These are phyloP conservation scores for Oxycera nigricornis DNA, from an alignment of 2,888 invertebrate genomes.

Conservation along the genomic window DNA sequence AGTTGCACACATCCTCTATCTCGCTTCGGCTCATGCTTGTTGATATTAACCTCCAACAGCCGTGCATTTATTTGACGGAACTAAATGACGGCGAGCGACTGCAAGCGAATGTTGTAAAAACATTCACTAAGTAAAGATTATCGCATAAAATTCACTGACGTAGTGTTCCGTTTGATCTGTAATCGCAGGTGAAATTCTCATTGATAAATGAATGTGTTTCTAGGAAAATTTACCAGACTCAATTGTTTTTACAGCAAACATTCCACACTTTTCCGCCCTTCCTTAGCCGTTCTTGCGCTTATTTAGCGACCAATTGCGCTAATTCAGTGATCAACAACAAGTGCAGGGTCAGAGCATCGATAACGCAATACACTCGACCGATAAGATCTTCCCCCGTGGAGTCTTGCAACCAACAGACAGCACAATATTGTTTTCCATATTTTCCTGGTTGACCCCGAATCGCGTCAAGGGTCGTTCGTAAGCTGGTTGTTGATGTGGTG, in stretches of 20 bases:
- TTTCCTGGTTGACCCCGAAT: constrained; percentile 8
- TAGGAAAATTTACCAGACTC: background rate
- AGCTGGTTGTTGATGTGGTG: background rate
- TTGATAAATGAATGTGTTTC: background rate
- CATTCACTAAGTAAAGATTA: too few species aligned
- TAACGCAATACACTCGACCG: background rate
- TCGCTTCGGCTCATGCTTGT: background rate
- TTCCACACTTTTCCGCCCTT: background rate
- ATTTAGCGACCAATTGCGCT: background rate
- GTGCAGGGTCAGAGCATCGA: constrained; percentile 14
- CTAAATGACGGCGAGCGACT: background rate
- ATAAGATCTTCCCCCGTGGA: constrained; percentile 16
- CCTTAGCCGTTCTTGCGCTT: background rate
- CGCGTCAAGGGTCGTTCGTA: background rate
- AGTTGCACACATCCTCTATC: constrained; percentile 2
- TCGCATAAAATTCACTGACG: too few species aligned
- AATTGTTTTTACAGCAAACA: background rate
- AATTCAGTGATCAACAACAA: constrained; percentile 3
- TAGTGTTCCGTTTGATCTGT: background rate
- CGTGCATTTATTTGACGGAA: background rate
- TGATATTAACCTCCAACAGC: background rate
- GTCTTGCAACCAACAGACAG: too few species aligned
- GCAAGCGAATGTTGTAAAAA: background rate
- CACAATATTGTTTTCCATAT: constrained; percentile 1
- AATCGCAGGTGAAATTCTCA: background rate